Evolutionary conservation across 2,797 vertebrate genomes (phyloP).

Genomic region (Tachyglossus aculeatus): DNA sequence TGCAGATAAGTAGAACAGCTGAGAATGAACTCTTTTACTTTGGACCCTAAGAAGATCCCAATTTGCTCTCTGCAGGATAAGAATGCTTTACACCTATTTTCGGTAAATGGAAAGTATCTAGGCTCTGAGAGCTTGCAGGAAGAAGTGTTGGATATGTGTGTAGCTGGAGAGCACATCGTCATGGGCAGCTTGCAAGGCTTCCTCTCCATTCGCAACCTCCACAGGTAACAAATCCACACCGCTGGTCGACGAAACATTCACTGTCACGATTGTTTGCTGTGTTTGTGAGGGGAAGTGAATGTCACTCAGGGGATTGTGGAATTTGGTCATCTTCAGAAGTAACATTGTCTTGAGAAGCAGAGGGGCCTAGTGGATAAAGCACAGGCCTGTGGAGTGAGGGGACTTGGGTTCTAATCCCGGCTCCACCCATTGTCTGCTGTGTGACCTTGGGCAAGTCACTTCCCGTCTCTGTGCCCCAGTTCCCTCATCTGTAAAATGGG

Average conservation of each 20-base stretch:
- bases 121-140: slow-evolving; percentile 88
- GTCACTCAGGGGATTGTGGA: no score
- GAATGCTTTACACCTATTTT: slow-evolving; percentile 92
- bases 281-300: no score
- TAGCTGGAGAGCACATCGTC: slow-evolving; percentile 87
- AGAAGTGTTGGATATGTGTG: slow-evolving; percentile 91
- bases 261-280: no score
- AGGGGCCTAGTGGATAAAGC: no score
- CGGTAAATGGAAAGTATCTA: slow-evolving; percentile 92
- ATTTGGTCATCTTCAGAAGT: no score
- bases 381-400: no score
- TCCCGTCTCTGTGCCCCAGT: no score
- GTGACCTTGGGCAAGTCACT: no score
- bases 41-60: background rate
- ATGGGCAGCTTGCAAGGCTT: slow-evolving; percentile 92
- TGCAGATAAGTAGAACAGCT: background rate
- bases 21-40: slow-evolving; percentile 8
- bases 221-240: slow-evolving; percentile 79
- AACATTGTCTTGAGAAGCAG: no score
- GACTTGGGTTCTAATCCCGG: no score
- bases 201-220: slow-evolving; percentile 90
- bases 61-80: slow-evolving; percentile 83
- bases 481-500: no score
- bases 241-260: background rate
- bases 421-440: no score